These are phyloP conservation scores for Chrysolina haemoptera DNA, from an alignment of 2,888 invertebrate species.

Conservation along the genomic window DNA sequence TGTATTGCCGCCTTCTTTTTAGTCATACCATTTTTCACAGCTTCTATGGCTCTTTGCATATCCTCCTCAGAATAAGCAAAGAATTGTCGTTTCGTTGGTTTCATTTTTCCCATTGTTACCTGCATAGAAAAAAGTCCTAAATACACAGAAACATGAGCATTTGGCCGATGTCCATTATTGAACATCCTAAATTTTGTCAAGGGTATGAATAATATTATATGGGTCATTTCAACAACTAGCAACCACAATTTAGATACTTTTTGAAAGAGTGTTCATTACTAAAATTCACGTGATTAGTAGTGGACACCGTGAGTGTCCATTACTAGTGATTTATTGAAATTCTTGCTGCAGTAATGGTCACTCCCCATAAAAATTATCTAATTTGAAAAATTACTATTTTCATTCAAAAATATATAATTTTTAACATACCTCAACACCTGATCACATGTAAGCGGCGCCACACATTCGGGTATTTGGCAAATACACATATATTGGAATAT, in stretches of 20 bases:
- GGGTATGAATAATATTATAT: not conserved
- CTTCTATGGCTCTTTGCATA: constrained; percentile 24
- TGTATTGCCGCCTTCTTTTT: not conserved
- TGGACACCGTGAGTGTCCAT: not conserved
- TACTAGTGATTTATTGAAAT: constrained; percentile 10
- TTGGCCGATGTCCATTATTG: not conserved
- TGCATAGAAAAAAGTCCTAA: not conserved
- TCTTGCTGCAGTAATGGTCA: not conserved
- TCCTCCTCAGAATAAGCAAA: constrained; percentile 7
- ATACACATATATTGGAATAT: not conserved
- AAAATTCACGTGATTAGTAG: constrained; percentile 4
- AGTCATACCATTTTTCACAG: not conserved
- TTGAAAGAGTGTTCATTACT: not conserved
- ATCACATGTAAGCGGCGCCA: not conserved
- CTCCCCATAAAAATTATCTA: not conserved
- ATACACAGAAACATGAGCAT: not conserved
- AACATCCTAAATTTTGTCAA: not conserved
- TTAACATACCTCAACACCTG: not conserved
- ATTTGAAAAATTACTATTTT: not conserved
- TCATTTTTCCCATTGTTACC: not conserved
- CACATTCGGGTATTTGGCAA: constrained; percentile 24
- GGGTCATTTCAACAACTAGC: not conserved
- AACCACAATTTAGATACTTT: not conserved
- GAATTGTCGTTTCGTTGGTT: no score
- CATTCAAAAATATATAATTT: not conserved